Percentiles rank a stretch among this genome's conserved stretches.
Conservation (phyloP, 2,113 vertebrate genomes). For the Salvelinus fontinalis region DNA sequence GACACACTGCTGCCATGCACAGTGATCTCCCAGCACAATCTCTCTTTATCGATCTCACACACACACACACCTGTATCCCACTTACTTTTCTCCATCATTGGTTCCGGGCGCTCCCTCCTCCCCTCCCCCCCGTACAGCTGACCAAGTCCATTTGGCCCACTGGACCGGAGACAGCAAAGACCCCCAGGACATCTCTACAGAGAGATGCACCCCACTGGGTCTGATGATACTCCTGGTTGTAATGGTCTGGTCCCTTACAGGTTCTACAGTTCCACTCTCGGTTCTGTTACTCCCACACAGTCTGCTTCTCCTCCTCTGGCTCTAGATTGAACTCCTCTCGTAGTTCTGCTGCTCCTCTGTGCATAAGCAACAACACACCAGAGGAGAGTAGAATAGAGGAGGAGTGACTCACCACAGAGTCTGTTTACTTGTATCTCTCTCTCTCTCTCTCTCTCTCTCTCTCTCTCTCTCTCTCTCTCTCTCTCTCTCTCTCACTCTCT, state of each 20-base stretch:
- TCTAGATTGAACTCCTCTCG: background rate
- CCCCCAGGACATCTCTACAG: constrained; percentile 83
- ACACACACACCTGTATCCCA: constrained; percentile 21
- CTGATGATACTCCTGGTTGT: background rate
- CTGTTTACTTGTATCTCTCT: background rate
- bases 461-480: background rate
- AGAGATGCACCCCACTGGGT: background rate
- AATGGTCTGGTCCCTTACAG: background rate
- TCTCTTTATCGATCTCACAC: constrained; percentile 1
- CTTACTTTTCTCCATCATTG: constrained; percentile 75
- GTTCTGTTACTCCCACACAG: background rate
- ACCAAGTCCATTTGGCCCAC: constrained; percentile 97
- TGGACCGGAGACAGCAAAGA: constrained; percentile 84
- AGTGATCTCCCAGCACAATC: background rate
- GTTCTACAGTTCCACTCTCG: background rate
- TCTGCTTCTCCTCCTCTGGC: background rate
- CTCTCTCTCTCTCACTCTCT: background rate
- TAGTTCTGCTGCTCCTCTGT: background rate
- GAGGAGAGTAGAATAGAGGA: background rate
- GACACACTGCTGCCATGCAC: background rate
- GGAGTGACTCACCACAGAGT: background rate
- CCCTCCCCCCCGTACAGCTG: constrained; percentile 84
- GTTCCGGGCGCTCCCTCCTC: constrained; percentile 49
- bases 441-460: background rate
- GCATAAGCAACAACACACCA: background rate